A percentile compares a stretch with the other conserved stretches of the same genome.
These are phyloP conservation scores for Aphrophora alni DNA, from an alignment of 2,888 invertebrate species.

Conservation along the genomic window DNA sequence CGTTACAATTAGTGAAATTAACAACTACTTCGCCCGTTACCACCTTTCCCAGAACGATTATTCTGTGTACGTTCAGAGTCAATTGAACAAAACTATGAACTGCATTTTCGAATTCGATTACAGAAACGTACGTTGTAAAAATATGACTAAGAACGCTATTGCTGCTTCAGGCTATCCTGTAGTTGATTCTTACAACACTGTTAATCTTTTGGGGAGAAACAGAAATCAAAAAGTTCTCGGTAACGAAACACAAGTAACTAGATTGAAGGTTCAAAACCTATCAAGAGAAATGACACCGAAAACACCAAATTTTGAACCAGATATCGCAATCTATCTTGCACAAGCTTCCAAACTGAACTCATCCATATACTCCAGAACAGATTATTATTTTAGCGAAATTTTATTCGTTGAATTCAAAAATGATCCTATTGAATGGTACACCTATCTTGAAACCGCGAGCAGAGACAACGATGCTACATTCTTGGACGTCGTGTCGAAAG, in stretches of 20 bases:
- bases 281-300: neutral
- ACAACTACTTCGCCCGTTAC: neutral
- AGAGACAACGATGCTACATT: neutral
- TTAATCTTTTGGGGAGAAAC: neutral
- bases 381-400: neutral
- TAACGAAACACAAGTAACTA: neutral
- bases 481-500: neutral
- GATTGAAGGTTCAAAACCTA: neutral
- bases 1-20: neutral
- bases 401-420: neutral
- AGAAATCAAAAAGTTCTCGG: neutral
- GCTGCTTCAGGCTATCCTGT: neutral
- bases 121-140: neutral
- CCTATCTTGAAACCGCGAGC: neutral
- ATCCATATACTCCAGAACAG: neutral
- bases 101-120: neutral
- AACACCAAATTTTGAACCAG: neutral
- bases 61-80: neutral
- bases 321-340: neutral
- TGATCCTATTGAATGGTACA: neutral
- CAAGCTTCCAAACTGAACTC: neutral
- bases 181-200: neutral
- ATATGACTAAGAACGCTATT: neutral
- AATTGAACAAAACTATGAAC: neutral
- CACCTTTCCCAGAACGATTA: neutral